These are phyloP conservation scores for Drosophila sturtevanti DNA, from an alignment of 1,140 invertebrate species.

Conservation along the genomic window DNA sequence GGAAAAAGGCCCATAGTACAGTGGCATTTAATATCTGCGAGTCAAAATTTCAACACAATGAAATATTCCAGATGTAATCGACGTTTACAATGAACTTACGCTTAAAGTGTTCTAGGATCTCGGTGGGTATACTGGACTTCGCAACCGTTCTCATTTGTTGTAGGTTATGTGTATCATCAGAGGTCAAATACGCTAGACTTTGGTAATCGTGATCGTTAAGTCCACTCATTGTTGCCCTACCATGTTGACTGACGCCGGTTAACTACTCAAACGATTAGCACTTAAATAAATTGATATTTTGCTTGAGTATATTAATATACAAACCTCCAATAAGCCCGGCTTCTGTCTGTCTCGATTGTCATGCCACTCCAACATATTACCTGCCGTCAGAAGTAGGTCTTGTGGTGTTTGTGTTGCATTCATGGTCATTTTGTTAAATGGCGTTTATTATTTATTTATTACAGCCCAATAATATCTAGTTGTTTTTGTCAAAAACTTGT, in stretches of 20 bases:
- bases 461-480: too few species aligned
- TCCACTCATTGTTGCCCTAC: conserved; percentile 87
- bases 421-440: conserved; percentile 32
- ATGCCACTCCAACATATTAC: conserved; percentile 75
- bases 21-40: conserved; percentile 94
- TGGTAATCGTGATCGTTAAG: conserved; percentile 96
- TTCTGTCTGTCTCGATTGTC: conserved; percentile 65
- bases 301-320: neutral
- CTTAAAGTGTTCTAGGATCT: conserved; percentile 96
- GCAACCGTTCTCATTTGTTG: conserved; percentile 91
- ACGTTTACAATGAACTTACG: conserved; percentile 86
- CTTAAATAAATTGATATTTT: neutral
- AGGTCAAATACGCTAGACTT: conserved; percentile 86
- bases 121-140: conserved; percentile 94
- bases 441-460: neutral
- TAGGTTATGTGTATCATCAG: conserved; percentile 85
- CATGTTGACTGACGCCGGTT: conserved; percentile 78
- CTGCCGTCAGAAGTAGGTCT: conserved; percentile 65
- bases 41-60: neutral
- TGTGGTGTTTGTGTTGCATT: conserved; percentile 51
- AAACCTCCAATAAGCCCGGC: conserved; percentile 73
- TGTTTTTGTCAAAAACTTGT: neutral
- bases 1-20: conserved; percentile 98
- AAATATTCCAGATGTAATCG: too few species aligned
- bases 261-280: conserved; percentile 41